Percentiles rank a stretch among this genome's conserved stretches.
These are phyloP conservation scores for Aldrovandia affinis DNA, from an alignment of 2,797 vertebrate genomes.

Conservation along the genomic window DNA sequence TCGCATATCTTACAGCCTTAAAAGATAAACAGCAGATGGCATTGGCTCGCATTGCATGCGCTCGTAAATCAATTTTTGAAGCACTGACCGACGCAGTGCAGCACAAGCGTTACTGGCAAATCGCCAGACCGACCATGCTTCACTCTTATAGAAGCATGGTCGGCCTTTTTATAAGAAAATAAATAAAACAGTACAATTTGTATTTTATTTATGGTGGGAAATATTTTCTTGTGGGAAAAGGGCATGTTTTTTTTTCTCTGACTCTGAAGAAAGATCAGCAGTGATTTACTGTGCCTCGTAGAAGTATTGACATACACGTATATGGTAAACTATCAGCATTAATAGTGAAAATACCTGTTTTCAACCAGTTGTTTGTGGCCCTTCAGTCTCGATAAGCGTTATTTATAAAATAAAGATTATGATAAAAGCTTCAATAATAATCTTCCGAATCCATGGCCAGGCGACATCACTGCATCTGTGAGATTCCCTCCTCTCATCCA, in stretches of 20 bases:
- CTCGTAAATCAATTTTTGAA: conserved; percentile 36
- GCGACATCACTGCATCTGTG: background rate
- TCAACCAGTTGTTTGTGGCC: background rate
- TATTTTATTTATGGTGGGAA: background rate
- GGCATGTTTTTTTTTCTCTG: too few relatives aligned
- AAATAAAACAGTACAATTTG: background rate
- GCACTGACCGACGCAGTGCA: conserved; percentile 39
- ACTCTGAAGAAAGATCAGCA: too few relatives aligned
- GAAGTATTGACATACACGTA: too few relatives aligned
- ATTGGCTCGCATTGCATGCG: conserved; percentile 46
- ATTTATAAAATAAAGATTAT: background rate
- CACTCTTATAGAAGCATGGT: conserved; percentile 24
- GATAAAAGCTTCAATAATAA: background rate
- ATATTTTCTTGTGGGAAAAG: too few relatives aligned
- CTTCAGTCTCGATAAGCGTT: background rate
- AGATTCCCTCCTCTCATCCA: background rate
- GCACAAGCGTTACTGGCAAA: conserved; percentile 44
- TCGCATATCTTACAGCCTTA: conserved; percentile 34
- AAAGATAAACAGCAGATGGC: conserved; percentile 46
- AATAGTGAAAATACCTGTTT: too few relatives aligned
- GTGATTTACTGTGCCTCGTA: background rate
- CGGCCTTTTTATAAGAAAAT: background rate
- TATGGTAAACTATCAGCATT: too few relatives aligned
- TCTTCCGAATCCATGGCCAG: background rate
- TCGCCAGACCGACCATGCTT: conserved; percentile 39